Percentiles rank a stretch among this genome's conserved stretches.
Conservation (phyloP, 2,113 vertebrate genomes). For the Varanus salvator region DNA sequence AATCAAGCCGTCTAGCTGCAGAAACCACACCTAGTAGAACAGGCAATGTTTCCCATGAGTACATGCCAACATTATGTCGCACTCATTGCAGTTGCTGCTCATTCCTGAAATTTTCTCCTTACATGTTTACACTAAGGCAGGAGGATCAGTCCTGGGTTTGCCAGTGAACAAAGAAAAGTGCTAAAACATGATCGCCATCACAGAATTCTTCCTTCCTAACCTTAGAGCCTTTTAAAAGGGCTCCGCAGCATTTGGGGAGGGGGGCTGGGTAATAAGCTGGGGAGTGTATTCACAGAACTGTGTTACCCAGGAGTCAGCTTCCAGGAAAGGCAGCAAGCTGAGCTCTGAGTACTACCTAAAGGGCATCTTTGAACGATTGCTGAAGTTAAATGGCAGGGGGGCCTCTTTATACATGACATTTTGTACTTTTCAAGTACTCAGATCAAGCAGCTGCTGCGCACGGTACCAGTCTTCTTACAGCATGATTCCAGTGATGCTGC, state of each 20-base stretch:
- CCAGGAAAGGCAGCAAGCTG: background rate
- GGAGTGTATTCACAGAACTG: background rate
- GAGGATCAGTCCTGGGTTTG: background rate
- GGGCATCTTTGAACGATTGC: too few relatives aligned
- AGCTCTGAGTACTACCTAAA: background rate
- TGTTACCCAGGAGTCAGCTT: background rate
- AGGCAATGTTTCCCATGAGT: conserved; percentile 49
- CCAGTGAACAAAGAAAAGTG: background rate
- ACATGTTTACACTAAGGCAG: background rate
- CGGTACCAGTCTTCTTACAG: background rate
- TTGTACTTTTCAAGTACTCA: background rate
- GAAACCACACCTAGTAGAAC: conserved; percentile 68
- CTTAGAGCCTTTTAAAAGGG: background rate
- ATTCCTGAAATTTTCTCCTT: background rate
- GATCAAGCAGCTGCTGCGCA: background rate
- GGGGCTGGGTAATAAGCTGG: background rate
- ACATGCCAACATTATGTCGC: conserved; percentile 63
- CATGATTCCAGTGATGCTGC: background rate
- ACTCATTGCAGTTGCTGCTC: conserved; percentile 53
- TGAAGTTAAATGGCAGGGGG: background rate
- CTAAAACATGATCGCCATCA: background rate
- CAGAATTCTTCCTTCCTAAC: background rate
- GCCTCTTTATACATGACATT: background rate
- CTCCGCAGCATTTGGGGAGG: background rate
- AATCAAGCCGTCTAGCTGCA: conserved; percentile 59